Conservation (phyloP, 2,797 vertebrate species). For the Acrocephalus scirpaceus region DNA sequence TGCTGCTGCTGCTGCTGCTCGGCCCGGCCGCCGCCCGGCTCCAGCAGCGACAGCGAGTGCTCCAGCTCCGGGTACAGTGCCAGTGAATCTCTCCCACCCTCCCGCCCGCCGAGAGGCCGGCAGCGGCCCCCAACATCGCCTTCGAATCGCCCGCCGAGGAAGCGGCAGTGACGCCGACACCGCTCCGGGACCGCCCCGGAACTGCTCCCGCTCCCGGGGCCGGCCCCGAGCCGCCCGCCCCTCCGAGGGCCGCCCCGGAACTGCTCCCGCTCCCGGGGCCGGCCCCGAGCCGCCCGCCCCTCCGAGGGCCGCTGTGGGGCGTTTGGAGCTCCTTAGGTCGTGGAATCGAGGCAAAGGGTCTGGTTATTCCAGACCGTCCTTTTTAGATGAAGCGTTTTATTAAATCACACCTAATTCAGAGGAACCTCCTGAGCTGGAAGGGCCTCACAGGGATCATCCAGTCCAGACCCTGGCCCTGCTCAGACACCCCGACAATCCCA, state of each 20-base stretch:
- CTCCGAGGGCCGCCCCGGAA: too few species aligned
- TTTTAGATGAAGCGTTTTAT: background rate
- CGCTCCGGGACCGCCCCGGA: background rate
- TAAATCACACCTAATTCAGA: too few species aligned
- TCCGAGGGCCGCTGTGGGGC: rapidly evolving
- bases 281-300: too few species aligned
- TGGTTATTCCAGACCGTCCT: rapidly evolving
- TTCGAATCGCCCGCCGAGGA: background rate
- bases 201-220: too few species aligned
- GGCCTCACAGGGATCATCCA: too few species aligned
- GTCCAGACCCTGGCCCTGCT: background rate
- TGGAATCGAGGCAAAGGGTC: rapidly evolving
- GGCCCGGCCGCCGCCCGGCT: too few species aligned
- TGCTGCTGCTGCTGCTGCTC: background rate
- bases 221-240: too few species aligned
- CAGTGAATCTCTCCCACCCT: background rate
- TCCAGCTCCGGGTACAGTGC: background rate
- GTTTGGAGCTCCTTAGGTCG: rapidly evolving
- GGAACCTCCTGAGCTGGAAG: too few species aligned
- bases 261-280: too few species aligned
- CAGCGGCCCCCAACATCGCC: background rate
- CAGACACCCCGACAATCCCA: background rate
- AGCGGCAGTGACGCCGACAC: background rate
- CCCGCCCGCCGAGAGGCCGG: background rate
- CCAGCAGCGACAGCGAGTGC: background rate